phyloP scores from a whole-genome alignment of 2,113 vertebrate species.

The Corapipo altera region DNA sequence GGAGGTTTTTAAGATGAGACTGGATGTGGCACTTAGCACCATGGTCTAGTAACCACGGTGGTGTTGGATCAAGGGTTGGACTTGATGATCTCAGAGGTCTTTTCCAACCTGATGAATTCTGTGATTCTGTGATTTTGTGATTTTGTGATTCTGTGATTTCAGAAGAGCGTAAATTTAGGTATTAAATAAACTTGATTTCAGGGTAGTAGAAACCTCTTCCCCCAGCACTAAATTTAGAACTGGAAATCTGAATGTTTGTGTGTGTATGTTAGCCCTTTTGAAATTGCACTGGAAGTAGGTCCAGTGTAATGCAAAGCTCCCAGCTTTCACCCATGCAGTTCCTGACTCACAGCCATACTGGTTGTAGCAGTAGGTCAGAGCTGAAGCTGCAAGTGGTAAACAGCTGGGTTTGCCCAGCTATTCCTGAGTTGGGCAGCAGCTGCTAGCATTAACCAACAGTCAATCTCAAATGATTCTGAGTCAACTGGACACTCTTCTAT shows the following conservation, averaged over 20 bases:
- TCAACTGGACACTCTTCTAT: not conserved
- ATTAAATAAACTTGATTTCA: not conserved
- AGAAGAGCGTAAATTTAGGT: not conserved
- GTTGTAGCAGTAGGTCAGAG: not conserved
- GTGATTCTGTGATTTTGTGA: no score
- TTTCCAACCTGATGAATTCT: no score
- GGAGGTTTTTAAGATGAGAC: no score
- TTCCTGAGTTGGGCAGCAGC: not conserved
- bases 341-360: not conserved
- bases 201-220: not conserved
- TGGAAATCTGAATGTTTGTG: not conserved
- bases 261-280: not conserved
- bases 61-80: no score
- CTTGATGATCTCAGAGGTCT: no score
- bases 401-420: not conserved
- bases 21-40: no score
- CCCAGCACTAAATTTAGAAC: not conserved
- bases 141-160: not conserved
- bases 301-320: not conserved
- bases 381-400: not conserved
- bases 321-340: not conserved
- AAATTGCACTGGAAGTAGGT: not conserved
- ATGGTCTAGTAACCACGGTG: no score
- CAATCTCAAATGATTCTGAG: not conserved
- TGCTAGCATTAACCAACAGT: not conserved